These are phyloP conservation scores for Grantiella picta DNA, from an alignment of 2,113 vertebrate genomes.

Conservation along the genomic window DNA sequence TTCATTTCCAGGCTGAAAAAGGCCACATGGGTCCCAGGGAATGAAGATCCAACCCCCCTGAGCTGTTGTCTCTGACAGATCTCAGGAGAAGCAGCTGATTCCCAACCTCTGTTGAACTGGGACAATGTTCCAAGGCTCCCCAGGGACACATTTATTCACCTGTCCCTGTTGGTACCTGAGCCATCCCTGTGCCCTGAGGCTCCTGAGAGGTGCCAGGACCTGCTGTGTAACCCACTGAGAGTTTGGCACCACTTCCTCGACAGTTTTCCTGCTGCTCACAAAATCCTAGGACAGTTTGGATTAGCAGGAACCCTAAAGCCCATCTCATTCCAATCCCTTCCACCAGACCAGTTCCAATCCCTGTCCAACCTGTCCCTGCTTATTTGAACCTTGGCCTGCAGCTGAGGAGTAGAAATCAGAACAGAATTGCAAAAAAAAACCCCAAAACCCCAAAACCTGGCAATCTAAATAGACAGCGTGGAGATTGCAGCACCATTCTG, in stretches of 20 bases:
- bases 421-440: not conserved
- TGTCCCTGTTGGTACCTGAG: not conserved
- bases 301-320: not conserved
- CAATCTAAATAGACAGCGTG: not conserved
- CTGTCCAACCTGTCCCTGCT: not conserved
- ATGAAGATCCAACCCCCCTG: not conserved
- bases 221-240: not conserved
- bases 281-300: not conserved
- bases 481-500: not conserved
- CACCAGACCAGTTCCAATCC: not conserved
- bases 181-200: not conserved
- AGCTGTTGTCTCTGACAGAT: not conserved
- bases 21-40: too few relatives aligned
- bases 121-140: not conserved
- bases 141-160: not conserved
- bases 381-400: not conserved
- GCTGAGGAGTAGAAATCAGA: not conserved
- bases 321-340: not conserved
- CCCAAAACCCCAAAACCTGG: not conserved
- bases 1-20: too few relatives aligned
- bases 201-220: not conserved
- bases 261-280: not conserved
- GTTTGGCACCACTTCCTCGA: not conserved
- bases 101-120: accelerated
- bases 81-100: not conserved